Evolutionary conservation across 2,888 invertebrate species (phyloP).

Genomic region (Peribatodes rhomboidaria): DNA sequence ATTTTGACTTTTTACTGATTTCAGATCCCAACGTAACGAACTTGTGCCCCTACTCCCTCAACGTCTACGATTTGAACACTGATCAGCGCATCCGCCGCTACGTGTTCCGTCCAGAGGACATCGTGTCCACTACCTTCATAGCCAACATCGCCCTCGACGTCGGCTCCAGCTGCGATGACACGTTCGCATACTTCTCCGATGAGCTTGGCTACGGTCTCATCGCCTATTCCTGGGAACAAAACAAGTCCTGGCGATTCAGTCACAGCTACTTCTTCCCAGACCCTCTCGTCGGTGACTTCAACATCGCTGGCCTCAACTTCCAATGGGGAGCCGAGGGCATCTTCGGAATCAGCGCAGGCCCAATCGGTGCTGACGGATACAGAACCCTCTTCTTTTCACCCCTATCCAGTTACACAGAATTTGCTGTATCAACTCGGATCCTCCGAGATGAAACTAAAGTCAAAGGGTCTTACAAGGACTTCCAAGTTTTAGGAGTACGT

Average conservation of each 20-base stretch:
- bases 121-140: constrained; percentile 92
- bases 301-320: constrained; percentile 93
- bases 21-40: constrained; percentile 87
- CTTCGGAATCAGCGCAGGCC: constrained; percentile 92
- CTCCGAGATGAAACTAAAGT: constrained; percentile 90
- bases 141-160: constrained; percentile 95
- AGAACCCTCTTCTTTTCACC: constrained; percentile 93
- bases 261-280: constrained; percentile 94
- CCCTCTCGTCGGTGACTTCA: constrained; percentile 92
- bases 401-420: constrained; percentile 92
- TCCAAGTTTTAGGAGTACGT: constrained; percentile 88
- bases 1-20: constrained; percentile 47
- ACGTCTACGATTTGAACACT: constrained; percentile 91
- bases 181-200: constrained; percentile 93
- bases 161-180: constrained; percentile 91
- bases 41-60: constrained; percentile 92
- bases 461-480: constrained; percentile 90
- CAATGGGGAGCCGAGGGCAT: constrained; percentile 95
- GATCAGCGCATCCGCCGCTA: constrained; percentile 90
- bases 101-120: constrained; percentile 90
- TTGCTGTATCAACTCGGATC: constrained; percentile 91
- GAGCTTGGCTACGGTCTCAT: constrained; percentile 94
- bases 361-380: constrained; percentile 88
- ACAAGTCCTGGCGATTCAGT: constrained; percentile 92
- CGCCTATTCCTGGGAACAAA: constrained; percentile 91